phyloP scores from a whole-genome alignment of 2,888 invertebrate genomes.

The Heliconius ismenius region DNA sequence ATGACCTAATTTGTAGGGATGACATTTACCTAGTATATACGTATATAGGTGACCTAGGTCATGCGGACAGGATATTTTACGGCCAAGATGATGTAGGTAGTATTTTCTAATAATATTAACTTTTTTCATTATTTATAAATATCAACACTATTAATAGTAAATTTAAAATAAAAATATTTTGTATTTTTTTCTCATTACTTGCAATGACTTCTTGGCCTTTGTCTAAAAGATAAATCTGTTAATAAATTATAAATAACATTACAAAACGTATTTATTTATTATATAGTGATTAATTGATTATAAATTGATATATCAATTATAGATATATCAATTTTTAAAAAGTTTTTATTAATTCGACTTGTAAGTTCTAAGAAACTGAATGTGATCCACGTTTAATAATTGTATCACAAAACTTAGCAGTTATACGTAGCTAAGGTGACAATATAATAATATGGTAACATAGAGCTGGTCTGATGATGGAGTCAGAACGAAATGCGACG shows the following conservation, averaged over 20 bases:
- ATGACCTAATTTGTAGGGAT: conserved; percentile 64
- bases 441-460: too few relatives aligned
- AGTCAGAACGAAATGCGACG: too few relatives aligned
- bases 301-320: too few relatives aligned
- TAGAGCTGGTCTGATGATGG: too few relatives aligned
- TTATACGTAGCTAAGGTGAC: too few relatives aligned
- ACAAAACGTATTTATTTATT: too few relatives aligned
- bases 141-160: neutral
- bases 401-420: too few relatives aligned
- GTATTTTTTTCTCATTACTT: neutral
- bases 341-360: too few relatives aligned
- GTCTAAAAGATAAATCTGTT: neutral
- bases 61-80: conserved; percentile 43
- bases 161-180: neutral
- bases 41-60: conserved; percentile 64
- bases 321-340: too few relatives aligned
- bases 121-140: conserved; percentile 6
- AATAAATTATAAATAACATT: neutral
- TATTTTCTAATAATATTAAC: conserved; percentile 4
- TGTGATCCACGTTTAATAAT: too few relatives aligned
- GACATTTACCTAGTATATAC: conserved; percentile 57
- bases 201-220: neutral
- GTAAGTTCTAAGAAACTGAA: too few relatives aligned
- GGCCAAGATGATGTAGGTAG: neutral
- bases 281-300: too few relatives aligned